phyloP scores from a whole-genome alignment of 2,113 vertebrate genomes.

The Vicugna pacos region DNA sequence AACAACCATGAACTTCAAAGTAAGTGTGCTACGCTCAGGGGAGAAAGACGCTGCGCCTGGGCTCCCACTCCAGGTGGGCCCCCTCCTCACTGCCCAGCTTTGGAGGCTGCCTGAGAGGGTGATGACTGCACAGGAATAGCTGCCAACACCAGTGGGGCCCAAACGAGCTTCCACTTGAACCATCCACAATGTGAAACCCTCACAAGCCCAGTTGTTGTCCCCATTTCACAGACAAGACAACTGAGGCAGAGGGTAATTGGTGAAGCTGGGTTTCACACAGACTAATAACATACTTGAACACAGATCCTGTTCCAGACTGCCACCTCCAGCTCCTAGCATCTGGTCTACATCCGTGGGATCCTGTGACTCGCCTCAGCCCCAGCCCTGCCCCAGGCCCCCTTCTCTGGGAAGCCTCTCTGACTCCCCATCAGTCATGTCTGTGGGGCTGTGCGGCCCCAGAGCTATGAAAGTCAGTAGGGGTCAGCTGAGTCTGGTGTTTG shows the following conservation, averaged over 20 bases:
- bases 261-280: background rate
- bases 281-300: background rate
- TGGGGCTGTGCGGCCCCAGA: background rate
- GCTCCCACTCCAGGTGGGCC: background rate
- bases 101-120: background rate
- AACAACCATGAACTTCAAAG: slow-evolving; percentile 55
- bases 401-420: background rate
- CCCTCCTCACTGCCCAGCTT: background rate
- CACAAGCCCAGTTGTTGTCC: background rate
- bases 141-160: background rate
- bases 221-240: background rate
- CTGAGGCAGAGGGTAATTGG: background rate
- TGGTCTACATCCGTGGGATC: background rate
- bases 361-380: background rate
- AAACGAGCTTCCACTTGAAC: background rate
- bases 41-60: background rate
- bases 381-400: background rate
- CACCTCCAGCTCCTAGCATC: background rate
- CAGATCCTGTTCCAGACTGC: background rate
- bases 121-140: background rate
- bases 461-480: background rate
- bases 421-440: background rate
- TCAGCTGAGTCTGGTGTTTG: background rate
- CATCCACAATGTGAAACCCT: background rate
- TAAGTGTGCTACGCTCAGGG: background rate